These are phyloP conservation scores for Seladonia tumulorum DNA, from an alignment of 2,888 invertebrate species.

Conservation along the genomic window DNA sequence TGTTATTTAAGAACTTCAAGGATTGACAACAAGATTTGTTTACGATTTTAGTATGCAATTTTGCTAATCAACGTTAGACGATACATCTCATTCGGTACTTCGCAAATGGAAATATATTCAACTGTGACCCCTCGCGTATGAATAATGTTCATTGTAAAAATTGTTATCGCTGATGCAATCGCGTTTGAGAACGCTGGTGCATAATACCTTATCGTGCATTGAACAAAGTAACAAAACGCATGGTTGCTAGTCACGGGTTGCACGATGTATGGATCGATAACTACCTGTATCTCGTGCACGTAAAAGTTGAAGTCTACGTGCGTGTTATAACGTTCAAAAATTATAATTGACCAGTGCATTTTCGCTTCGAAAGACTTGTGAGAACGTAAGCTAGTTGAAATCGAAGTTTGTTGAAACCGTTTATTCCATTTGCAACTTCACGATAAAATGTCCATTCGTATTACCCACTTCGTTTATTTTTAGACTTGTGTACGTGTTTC, in stretches of 20 bases:
- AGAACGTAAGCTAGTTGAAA: too few relatives aligned
- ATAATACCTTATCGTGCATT: slow-evolving; percentile 46
- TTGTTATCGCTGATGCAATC: slow-evolving; percentile 27
- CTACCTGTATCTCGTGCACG: slow-evolving; percentile 15
- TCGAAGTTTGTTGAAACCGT: not conserved
- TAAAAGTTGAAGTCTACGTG: slow-evolving; percentile 1
- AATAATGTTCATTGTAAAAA: slow-evolving; percentile 24
- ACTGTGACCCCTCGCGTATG: not conserved
- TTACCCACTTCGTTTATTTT: too few relatives aligned
- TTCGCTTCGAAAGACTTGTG: too few relatives aligned
- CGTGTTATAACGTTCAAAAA: too few relatives aligned
- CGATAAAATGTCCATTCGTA: not conserved
- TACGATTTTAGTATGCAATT: not conserved
- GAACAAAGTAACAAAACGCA: slow-evolving; percentile 56
- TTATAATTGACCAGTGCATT: too few relatives aligned
- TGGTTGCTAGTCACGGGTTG: slow-evolving; percentile 28
- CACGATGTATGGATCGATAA: slow-evolving; percentile 52
- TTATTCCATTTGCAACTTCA: slow-evolving; percentile 38
- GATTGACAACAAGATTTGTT: not conserved
- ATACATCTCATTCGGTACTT: not conserved
- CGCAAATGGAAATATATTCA: not conserved
- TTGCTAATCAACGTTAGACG: not conserved
- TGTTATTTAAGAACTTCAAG: too few relatives aligned
- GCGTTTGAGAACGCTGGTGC: slow-evolving; percentile 18
- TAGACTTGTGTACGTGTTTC: too few relatives aligned